Percentiles rank a stretch among this genome's conserved stretches.
phyloP scores from a whole-genome alignment of 2,888 invertebrate genomes.

The Glaucopsyche alexis region DNA sequence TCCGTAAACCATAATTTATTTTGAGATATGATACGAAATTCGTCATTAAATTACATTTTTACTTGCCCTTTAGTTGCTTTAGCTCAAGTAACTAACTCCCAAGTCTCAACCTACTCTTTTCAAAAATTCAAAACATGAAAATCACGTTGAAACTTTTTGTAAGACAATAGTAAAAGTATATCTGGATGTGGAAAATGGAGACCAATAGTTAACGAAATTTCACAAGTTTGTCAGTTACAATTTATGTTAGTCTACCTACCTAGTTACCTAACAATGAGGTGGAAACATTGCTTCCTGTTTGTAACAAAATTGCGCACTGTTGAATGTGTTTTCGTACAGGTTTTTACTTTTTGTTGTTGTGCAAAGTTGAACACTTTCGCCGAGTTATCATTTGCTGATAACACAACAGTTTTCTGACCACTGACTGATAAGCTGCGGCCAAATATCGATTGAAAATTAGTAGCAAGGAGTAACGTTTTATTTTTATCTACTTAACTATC shows the following conservation, averaged over 20 bases:
- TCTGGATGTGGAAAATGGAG: background rate
- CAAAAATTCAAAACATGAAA: background rate
- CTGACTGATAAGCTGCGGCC: background rate
- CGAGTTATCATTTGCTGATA: background rate
- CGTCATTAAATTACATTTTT: too few species aligned
- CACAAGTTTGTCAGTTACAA: background rate
- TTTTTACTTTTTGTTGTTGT: background rate
- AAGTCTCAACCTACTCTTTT: too few species aligned
- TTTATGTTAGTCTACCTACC: background rate
- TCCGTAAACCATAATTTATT: too few species aligned
- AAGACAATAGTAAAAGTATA: background rate
- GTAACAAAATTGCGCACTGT: background rate
- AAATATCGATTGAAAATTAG: slow-evolving; percentile 10
- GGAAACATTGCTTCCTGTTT: background rate
- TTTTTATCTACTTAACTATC: background rate
- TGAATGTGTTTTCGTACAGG: background rate
- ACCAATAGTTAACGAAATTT: background rate
- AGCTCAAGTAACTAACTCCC: too few species aligned
- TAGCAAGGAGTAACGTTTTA: background rate
- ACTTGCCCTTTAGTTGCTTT: too few species aligned
- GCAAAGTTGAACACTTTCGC: slow-evolving; percentile 10
- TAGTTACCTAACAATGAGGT: background rate
- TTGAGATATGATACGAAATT: too few species aligned
- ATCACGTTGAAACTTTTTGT: background rate
- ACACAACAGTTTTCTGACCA: background rate